Percentiles rank a stretch among this genome's conserved stretches.
Evolutionary conservation across 1,140 invertebrate genomes (phyloP).

Genomic region (Sweltsa coloradensis): DNA sequence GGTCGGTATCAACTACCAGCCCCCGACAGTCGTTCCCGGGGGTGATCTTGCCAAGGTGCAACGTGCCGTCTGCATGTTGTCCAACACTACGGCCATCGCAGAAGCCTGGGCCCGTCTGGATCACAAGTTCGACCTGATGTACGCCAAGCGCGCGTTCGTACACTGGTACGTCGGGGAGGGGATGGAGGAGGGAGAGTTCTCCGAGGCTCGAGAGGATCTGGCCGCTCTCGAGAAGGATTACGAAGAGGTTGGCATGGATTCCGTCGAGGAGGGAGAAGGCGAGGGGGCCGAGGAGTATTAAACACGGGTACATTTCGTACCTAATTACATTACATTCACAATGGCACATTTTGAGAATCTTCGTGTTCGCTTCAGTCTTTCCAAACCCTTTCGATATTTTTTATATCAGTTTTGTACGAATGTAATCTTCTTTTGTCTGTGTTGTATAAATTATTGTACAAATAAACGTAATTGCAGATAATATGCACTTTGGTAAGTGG

Average conservation of each 20-base stretch:
- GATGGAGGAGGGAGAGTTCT: conserved; percentile 53
- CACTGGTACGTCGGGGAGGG: conserved; percentile 51
- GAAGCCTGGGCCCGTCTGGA: conserved; percentile 66
- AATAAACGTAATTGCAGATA: too few species aligned
- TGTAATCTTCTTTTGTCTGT: too few species aligned
- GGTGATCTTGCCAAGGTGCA: conserved; percentile 65
- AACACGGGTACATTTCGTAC: too few species aligned
- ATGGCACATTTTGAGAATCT: too few species aligned
- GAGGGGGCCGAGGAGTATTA: conserved; percentile 36
- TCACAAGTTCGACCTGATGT: conserved; percentile 75
- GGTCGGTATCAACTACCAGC: conserved; percentile 71
- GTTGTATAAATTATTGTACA: too few species aligned
- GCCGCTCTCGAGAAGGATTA: conserved; percentile 52
- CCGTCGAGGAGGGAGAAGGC: conserved; percentile 38
- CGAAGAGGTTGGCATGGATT: conserved; percentile 52
- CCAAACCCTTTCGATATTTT: too few species aligned
- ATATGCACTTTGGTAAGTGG: too few species aligned
- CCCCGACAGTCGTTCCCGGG: conserved; percentile 68
- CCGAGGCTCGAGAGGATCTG: conserved; percentile 50
- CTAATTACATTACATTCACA: too few species aligned
- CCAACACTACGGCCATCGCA: conserved; percentile 68
- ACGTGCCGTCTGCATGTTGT: conserved; percentile 64
- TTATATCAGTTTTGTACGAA: too few species aligned
- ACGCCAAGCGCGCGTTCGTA: conserved; percentile 52
- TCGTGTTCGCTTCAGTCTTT: too few species aligned